Evolutionary conservation across 2,797 vertebrate genomes (phyloP).

Genomic region (Cossypha niveicapilla): DNA sequence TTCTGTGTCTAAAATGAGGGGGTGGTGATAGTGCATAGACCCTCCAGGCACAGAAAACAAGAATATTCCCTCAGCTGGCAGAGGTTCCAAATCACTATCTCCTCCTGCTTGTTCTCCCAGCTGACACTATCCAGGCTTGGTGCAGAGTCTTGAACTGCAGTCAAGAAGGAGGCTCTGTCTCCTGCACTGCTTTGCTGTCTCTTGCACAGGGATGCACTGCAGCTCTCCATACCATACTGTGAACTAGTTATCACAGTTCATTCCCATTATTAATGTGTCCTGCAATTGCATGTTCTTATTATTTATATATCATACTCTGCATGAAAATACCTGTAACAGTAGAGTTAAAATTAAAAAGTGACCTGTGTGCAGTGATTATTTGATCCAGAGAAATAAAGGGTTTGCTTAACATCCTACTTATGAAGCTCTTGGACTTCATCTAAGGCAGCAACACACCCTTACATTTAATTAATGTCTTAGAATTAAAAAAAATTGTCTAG

Average conservation of each 20-base stretch:
- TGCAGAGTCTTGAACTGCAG: not conserved
- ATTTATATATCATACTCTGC: not conserved
- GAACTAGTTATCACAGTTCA: not conserved
- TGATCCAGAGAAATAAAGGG: not conserved
- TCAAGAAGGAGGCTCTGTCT: not conserved
- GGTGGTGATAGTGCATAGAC: not conserved
- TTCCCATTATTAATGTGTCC: not conserved
- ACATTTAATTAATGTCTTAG: not conserved
- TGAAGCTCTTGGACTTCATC: not conserved
- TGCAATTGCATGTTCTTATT: not conserved
- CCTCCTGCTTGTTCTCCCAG: not conserved
- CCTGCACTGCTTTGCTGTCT: not conserved
- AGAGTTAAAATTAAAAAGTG: not conserved
- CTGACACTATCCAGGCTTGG: not conserved
- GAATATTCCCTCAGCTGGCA: not conserved
- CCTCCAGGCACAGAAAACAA: not conserved
- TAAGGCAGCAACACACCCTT: not conserved
- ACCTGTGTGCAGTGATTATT: not conserved
- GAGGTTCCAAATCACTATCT: not conserved
- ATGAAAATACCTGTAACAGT: not conserved
- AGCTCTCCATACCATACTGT: fast-evolving
- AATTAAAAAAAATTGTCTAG: not conserved
- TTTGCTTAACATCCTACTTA: not conserved
- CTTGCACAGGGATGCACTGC: not conserved
- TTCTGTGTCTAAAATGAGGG: not conserved